These are phyloP conservation scores for Pseudorectes ferrugineus DNA, from an alignment of 2,113 vertebrate species.

Conservation along the genomic window DNA sequence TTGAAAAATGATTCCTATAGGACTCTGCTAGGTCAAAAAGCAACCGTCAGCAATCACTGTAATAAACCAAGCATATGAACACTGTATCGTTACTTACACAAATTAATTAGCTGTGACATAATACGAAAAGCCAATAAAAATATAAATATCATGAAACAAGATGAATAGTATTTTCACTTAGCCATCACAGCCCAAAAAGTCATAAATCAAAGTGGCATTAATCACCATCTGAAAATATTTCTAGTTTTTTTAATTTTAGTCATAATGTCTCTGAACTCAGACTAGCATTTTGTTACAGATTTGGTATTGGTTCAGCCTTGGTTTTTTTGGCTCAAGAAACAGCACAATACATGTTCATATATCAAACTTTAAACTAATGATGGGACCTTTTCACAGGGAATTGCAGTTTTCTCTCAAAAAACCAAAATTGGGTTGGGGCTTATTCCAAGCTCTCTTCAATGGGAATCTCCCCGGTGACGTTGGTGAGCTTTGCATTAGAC, in stretches of 20 bases:
- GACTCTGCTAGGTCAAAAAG: neutral
- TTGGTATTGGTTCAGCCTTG: neutral
- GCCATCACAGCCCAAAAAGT: neutral
- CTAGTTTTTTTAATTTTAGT: neutral
- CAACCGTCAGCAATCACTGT: neutral
- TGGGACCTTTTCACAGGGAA: neutral
- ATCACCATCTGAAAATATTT: neutral
- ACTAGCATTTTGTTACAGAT: neutral
- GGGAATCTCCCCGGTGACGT: rapidly evolving
- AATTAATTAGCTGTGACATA: neutral
- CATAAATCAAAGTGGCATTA: neutral
- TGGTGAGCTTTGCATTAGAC: neutral
- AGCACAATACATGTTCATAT: neutral
- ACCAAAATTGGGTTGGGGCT: neutral
- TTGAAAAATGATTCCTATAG: neutral
- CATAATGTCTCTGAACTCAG: neutral
- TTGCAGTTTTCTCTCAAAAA: neutral
- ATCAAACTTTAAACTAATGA: neutral
- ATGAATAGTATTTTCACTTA: neutral
- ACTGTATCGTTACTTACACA: rapidly evolving
- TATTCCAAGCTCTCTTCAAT: neutral
- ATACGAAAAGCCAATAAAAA: neutral
- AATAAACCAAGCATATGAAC: neutral
- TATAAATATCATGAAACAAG: neutral
- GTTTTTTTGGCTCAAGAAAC: neutral